Percentiles rank a stretch among this genome's conserved stretches.
Evolutionary conservation across 2,888 invertebrate species (phyloP).

Genomic region (Drosophila rubida): DNA sequence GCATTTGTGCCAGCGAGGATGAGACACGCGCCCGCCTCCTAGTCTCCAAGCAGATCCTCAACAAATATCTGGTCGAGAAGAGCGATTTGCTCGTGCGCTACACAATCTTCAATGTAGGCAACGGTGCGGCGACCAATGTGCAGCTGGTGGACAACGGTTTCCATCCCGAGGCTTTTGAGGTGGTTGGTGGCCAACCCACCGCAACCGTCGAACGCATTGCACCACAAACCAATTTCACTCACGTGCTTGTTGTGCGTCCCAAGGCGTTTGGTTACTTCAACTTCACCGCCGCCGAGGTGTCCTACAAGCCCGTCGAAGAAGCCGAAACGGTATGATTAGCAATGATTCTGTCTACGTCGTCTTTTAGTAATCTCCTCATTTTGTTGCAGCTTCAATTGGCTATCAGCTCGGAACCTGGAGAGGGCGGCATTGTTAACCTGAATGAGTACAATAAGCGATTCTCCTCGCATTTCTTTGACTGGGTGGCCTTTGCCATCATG

Average conservation of each 20-base stretch:
- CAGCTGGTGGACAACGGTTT: constrained; percentile 94
- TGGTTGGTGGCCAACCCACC: constrained; percentile 93
- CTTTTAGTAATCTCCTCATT: neutral
- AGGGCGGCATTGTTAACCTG: constrained; percentile 96
- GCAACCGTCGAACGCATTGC: constrained; percentile 95
- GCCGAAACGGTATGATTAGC: constrained; percentile 87
- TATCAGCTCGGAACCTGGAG: constrained; percentile 95
- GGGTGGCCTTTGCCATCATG: constrained; percentile 98
- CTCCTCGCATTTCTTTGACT: constrained; percentile 98
- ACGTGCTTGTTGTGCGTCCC: constrained; percentile 96
- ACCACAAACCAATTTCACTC: constrained; percentile 96
- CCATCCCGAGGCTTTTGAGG: constrained; percentile 95
- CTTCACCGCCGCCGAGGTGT: constrained; percentile 97
- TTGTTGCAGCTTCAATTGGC: constrained; percentile 89
- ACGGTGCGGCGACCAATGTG: constrained; percentile 94
- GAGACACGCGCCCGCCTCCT: constrained; percentile 92
- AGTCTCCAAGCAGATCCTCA: constrained; percentile 96
- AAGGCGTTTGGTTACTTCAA: constrained; percentile 97
- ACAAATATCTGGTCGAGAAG: constrained; percentile 97
- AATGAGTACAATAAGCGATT: constrained; percentile 98
- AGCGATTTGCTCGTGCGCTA: constrained; percentile 98
- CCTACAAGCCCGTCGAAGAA: constrained; percentile 94
- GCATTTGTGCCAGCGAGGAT: constrained; percentile 85
- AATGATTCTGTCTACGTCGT: accelerated
- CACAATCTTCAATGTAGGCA: constrained; percentile 96